Percentiles rank a stretch among this genome's conserved stretches.
phyloP scores from a whole-genome alignment of 2,113 vertebrate species.

The Anhinga anhinga region DNA sequence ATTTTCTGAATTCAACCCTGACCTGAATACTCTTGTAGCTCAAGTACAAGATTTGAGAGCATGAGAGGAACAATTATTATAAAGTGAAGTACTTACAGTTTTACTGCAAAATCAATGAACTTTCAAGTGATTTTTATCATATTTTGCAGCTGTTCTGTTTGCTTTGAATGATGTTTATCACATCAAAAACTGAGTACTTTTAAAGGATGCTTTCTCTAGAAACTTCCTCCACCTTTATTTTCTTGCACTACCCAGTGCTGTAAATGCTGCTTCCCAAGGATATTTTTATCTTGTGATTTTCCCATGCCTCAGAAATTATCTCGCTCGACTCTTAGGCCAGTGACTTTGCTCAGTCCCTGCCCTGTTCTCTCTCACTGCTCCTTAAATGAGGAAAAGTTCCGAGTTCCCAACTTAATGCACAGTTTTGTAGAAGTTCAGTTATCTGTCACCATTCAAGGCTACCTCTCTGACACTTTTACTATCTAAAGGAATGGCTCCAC shows the following conservation, averaged over 20 bases:
- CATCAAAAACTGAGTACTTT: conserved; percentile 46
- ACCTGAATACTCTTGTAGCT: conserved; percentile 76
- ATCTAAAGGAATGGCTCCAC: neutral
- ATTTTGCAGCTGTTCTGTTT: conserved; percentile 79
- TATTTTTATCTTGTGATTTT: neutral
- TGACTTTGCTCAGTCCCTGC: neutral
- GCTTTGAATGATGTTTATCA: conserved; percentile 69
- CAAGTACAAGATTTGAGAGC: conserved; percentile 79
- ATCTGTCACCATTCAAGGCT: neutral
- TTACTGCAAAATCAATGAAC: conserved; percentile 85
- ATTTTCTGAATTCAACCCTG: conserved; percentile 73
- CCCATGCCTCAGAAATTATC: neutral
- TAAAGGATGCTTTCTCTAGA: conserved; percentile 62
- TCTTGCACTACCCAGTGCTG: neutral
- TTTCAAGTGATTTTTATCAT: conserved; percentile 84
- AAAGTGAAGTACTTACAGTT: conserved; percentile 84
- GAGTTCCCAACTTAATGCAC: neutral
- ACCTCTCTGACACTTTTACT: neutral
- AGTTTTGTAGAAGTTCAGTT: neutral
- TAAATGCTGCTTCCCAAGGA: neutral
- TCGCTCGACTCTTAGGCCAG: neutral
- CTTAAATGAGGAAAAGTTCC: neutral
- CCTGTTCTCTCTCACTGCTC: neutral
- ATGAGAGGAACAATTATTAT: conserved; percentile 78
- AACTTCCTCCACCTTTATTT: conserved; percentile 46